These are phyloP conservation scores for Raja brachyura DNA, from an alignment of 2,113 vertebrate genomes.

Conservation along the genomic window DNA sequence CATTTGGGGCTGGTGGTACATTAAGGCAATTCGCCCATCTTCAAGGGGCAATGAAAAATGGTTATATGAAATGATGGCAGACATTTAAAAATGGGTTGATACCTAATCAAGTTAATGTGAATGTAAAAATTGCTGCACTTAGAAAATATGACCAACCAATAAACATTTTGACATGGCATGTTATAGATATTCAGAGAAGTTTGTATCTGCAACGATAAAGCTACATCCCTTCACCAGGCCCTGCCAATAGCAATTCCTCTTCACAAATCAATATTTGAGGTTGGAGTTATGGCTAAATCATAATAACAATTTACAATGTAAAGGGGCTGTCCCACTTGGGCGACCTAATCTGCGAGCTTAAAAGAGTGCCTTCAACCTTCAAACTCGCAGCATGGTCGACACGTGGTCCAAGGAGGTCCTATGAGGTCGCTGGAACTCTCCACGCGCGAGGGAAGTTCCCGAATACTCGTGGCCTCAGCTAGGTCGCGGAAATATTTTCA, in stretches of 20 bases:
- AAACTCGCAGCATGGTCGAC: too few relatives aligned
- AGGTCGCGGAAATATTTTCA: too few relatives aligned
- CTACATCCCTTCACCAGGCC: background rate
- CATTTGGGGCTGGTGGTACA: background rate
- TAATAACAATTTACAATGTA: background rate
- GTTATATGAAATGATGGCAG: background rate
- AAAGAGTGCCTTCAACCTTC: too few relatives aligned
- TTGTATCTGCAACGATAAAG: background rate
- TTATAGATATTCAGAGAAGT: background rate
- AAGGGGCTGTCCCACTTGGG: too few relatives aligned
- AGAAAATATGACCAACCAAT: background rate
- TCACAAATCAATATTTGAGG: conserved; percentile 9
- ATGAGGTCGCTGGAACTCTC: too few relatives aligned
- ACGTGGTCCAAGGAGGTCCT: too few relatives aligned
- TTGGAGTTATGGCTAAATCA: background rate
- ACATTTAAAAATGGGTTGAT: too few relatives aligned
- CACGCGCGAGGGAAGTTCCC: too few relatives aligned
- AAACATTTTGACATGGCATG: background rate
- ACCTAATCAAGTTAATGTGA: background rate
- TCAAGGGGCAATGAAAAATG: background rate
- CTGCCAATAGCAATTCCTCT: background rate
- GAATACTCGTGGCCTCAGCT: too few relatives aligned
- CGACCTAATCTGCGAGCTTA: too few relatives aligned
- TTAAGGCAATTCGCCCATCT: background rate
- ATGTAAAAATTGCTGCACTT: background rate